A percentile compares a stretch with the other conserved stretches of the same genome.
These are phyloP conservation scores for Anguilla marmorata DNA, from an alignment of 2,797 vertebrate genomes.

Conservation along the genomic window DNA sequence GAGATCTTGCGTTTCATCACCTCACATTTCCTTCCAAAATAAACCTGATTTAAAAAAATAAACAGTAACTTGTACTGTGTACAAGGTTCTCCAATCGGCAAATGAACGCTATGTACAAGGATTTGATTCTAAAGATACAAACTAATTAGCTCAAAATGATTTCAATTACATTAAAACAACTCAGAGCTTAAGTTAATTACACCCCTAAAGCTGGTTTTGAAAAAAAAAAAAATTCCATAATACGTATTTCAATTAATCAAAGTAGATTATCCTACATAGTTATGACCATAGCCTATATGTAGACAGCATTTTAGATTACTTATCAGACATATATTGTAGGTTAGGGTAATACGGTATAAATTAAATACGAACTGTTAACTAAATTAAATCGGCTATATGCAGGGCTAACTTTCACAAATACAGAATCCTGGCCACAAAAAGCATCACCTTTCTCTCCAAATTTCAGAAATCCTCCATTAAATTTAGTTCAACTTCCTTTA, in stretches of 20 bases:
- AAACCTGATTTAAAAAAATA: not conserved
- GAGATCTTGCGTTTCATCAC: not conserved
- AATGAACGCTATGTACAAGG: not conserved
- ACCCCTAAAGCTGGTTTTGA: not conserved
- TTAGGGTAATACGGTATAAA: not conserved
- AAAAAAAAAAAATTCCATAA: not conserved
- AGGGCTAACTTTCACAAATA: not conserved
- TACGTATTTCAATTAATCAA: not conserved
- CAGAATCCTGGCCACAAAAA: not conserved
- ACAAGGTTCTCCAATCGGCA: not conserved
- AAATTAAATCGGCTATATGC: not conserved
- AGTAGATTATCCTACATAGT: not conserved
- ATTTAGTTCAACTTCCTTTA: not conserved
- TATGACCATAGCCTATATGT: not conserved
- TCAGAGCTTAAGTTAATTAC: not conserved
- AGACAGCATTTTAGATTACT: not conserved
- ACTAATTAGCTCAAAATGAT: not conserved
- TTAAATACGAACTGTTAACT: not conserved
- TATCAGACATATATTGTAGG: not conserved
- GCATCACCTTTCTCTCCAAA: not conserved
- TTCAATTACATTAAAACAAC: not conserved
- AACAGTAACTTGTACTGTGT: not conserved
- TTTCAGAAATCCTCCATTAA: slow-evolving; percentile 17
- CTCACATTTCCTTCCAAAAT: too few relatives aligned
- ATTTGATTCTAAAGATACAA: not conserved